These are phyloP conservation scores for Zosterops pallidus DNA, from an alignment of 2,113 vertebrate species.

Conservation along the genomic window DNA sequence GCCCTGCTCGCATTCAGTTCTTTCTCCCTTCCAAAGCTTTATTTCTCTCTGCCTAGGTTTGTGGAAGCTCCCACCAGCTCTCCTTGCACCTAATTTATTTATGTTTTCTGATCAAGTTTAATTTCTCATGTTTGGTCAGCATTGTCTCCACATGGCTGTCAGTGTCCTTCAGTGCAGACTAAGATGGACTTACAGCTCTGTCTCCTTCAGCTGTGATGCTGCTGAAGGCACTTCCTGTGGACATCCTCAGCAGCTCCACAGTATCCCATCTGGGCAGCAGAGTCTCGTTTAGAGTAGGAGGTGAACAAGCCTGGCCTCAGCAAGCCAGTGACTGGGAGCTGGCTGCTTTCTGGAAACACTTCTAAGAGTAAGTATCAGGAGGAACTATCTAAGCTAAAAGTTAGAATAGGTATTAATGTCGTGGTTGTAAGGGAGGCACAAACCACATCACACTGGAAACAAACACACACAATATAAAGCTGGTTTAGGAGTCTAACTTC, in stretches of 20 bases:
- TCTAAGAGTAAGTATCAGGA: not conserved
- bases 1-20: not conserved
- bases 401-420: not conserved
- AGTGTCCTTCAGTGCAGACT: not conserved
- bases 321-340: not conserved
- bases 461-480: not conserved
- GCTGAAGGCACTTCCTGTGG: not conserved
- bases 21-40: not conserved
- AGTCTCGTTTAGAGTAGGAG: not conserved
- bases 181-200: not conserved
- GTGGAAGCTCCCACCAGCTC: not conserved
- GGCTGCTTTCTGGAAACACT: not conserved
- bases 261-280: not conserved
- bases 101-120: not conserved
- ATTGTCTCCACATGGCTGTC: not conserved
- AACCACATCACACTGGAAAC: not conserved
- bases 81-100: not conserved
- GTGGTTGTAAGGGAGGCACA: not conserved
- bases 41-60: not conserved
- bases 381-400: not conserved
- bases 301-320: not conserved
- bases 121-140: not conserved
- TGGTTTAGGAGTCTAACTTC: not conserved
- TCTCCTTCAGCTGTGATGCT: not conserved
- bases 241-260: not conserved